These are phyloP conservation scores for Sebastes oblongus DNA, from an alignment of 2,797 vertebrate species.

Conservation along the genomic window DNA sequence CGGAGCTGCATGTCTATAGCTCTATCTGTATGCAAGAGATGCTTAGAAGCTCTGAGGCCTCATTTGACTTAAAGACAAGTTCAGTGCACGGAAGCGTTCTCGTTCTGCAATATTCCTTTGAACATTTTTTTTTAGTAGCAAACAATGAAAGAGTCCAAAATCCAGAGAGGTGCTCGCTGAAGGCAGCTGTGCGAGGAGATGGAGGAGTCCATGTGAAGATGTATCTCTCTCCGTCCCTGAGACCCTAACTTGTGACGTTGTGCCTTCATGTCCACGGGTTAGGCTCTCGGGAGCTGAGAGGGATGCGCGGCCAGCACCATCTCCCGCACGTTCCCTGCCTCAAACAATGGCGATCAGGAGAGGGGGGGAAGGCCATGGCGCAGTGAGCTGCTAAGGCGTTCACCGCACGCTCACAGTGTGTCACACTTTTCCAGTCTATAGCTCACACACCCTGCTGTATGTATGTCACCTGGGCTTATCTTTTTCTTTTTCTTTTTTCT, in stretches of 20 bases:
- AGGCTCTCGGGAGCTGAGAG: constrained; percentile 99
- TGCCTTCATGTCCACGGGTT: constrained; percentile 99
- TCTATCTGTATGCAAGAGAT: neutral
- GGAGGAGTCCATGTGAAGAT: constrained; percentile 60
- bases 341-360: constrained; percentile 63
- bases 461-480: constrained; percentile 1
- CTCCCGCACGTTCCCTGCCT: constrained; percentile 39
- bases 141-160: neutral
- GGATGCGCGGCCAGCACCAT: constrained; percentile 85
- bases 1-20: neutral
- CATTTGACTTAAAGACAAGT: constrained; percentile 37
- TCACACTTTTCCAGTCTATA: constrained; percentile 8
- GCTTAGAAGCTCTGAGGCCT: constrained; percentile 38
- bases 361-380: constrained; percentile 38
- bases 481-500: neutral
- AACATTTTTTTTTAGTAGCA: neutral
- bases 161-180: neutral
- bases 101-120: neutral
- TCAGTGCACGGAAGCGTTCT: neutral
- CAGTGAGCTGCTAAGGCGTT: constrained; percentile 62
- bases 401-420: constrained; percentile 15
- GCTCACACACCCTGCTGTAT: constrained; percentile 13
- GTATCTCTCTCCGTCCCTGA: constrained; percentile 99
- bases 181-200: neutral
- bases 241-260: constrained; percentile 99